phyloP scores from a whole-genome alignment of 2,797 vertebrate species.

The Acipenser ruthenus region DNA sequence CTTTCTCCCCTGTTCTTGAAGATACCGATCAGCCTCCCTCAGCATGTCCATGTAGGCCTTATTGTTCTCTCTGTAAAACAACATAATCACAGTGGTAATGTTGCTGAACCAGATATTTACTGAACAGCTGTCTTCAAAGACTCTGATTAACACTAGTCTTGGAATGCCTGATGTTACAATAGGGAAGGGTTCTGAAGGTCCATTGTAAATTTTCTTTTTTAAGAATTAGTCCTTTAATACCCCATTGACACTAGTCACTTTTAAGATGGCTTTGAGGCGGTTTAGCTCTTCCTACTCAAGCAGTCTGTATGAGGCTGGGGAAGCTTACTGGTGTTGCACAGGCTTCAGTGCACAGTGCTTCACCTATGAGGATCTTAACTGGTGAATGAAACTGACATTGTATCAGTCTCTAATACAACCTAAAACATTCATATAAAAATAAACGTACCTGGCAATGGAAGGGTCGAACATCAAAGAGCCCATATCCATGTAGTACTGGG shows the following conservation, averaged over 20 bases:
- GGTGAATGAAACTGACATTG: neutral
- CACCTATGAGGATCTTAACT: neutral
- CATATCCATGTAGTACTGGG: constrained; percentile 59
- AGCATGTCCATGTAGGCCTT: constrained; percentile 52
- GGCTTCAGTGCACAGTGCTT: no score
- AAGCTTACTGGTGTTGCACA: neutral
- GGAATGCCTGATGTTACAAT: neutral
- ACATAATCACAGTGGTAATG: neutral
- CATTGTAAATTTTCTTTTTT: neutral
- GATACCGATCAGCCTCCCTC: constrained; percentile 40
- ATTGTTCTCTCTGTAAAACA: constrained; percentile 46
- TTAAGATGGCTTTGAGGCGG: no score
- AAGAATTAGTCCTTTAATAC: neutral
- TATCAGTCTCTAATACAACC: neutral
- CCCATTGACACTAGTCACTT: neutral
- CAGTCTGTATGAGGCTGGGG: neutral
- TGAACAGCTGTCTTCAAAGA: constrained; percentile 10
- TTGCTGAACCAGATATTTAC: no score
- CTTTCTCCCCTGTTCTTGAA: constrained; percentile 40
- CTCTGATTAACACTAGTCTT: neutral
- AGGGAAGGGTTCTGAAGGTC: neutral
- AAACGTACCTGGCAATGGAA: constrained; percentile 47
- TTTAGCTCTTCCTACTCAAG: neutral
- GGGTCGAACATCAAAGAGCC: constrained; percentile 49
- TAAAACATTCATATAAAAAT: neutral